Conservation (phyloP, 2,797 vertebrate genomes). For the Pangasius larnaudii region DNA sequence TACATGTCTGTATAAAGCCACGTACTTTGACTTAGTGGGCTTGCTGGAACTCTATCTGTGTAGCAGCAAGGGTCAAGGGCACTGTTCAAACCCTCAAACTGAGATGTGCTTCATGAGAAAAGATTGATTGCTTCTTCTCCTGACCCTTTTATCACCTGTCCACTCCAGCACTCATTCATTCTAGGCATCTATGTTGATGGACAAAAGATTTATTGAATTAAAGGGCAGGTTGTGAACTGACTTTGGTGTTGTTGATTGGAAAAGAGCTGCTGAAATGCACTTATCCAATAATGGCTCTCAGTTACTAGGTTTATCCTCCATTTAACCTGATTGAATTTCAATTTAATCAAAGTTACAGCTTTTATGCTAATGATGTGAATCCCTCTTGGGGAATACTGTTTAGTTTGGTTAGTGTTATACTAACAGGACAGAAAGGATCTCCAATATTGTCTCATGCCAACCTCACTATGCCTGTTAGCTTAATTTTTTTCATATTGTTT, state of each 20-base stretch:
- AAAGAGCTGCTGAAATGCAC: conserved; percentile 45
- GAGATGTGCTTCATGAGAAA: conserved; percentile 60
- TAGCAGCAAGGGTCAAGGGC: conserved; percentile 65
- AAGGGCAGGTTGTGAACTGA: conserved; percentile 55
- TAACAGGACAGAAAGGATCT: conserved; percentile 14
- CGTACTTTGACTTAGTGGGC: conserved; percentile 51
- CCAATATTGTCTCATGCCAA: background rate
- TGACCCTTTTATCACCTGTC: conserved; percentile 57
- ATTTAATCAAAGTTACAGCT: conserved; percentile 50
- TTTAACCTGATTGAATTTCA: conserved; percentile 52
- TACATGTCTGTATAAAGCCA: conserved; percentile 57
- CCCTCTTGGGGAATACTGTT: conserved; percentile 25
- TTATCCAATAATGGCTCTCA: conserved; percentile 34
- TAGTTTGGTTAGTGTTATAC: conserved; percentile 22
- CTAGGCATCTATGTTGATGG: conserved; percentile 62
- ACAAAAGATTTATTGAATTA: conserved; percentile 68
- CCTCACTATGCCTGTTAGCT: background rate
- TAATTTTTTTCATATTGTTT: conserved; percentile 13
- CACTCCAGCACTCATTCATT: conserved; percentile 58
- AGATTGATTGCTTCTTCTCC: conserved; percentile 60
- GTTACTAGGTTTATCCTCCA: conserved; percentile 27
- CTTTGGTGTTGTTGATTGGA: conserved; percentile 57
- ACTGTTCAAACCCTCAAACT: conserved; percentile 40
- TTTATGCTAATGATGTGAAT: conserved; percentile 54
- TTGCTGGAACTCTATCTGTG: conserved; percentile 53